A percentile compares a stretch with the other conserved stretches of the same genome.
phyloP scores from a whole-genome alignment of 1,140 invertebrate genomes.

The Drosophila sp. region DNA sequence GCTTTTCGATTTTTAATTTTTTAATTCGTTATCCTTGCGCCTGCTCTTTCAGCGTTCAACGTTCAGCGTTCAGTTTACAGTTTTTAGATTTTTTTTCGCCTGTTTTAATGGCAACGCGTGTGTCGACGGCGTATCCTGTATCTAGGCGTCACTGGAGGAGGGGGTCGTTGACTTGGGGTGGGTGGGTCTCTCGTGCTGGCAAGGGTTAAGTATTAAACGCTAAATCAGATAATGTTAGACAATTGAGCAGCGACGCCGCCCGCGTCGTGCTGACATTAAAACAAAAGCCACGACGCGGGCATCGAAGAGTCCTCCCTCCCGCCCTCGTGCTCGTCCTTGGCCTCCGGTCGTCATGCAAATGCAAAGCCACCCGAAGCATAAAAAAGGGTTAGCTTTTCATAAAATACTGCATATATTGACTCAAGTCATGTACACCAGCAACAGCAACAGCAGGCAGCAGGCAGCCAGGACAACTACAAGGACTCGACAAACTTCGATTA shows the following conservation, averaged over 20 bases:
- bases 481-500: constrained; percentile 79
- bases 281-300: constrained; percentile 61
- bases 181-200: constrained; percentile 23
- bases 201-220: constrained; percentile 81
- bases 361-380: constrained; percentile 49
- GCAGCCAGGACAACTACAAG: constrained; percentile 47
- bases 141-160: constrained; percentile 17
- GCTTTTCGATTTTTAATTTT: constrained; percentile 83
- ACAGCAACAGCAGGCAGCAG: constrained; percentile 22
- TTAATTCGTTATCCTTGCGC: constrained; percentile 83
- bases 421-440: constrained; percentile 76
- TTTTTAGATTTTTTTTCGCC: constrained; percentile 18
- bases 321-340: constrained; percentile 4
- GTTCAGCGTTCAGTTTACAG: constrained; percentile 8
- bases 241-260: constrained; percentile 74
- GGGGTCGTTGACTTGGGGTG: too few relatives aligned
- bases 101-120: constrained; percentile 57
- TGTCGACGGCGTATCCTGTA: constrained; percentile 51
- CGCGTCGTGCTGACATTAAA: constrained; percentile 70
- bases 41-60: constrained; percentile 43
- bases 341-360: constrained; percentile 50
- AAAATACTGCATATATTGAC: constrained; percentile 79
- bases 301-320: constrained; percentile 21
- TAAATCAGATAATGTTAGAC: constrained; percentile 83
- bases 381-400: constrained; percentile 76